Evolutionary conservation across 2,888 invertebrate genomes (phyloP), one percentile per base, ranked within the genome.

Genomic region (Diarsia rubi): DNA sequence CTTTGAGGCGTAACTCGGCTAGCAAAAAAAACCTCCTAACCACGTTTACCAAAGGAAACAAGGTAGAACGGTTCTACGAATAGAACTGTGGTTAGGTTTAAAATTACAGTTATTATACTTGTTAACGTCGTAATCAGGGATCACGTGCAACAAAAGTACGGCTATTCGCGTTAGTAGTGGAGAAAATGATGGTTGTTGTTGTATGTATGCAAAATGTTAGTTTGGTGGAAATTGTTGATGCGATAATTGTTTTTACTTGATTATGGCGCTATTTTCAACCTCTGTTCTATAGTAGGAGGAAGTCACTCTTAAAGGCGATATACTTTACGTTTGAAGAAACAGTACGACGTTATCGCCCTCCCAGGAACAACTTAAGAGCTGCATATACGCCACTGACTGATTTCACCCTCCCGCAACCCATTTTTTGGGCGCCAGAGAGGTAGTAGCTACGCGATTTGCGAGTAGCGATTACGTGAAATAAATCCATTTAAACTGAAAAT

Each of bases 101-200:
- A 92, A 94, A 94, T 94, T 92, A 92, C 93, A 76, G 93, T 93
- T 93, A 93, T 94, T 94, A 93, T 87, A 84, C 86, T 84, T 79
- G 86, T 88, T 91, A 91, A 90, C 89, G 79, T 76, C 85, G 88
- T 89, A 91, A 90, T 91, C 88, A 88, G 82, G 87, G 75, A 89
- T 92, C 89, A 88, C 85, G 89, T 86, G 88, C 81, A 83, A 76
- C 81, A 85, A 90, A 90, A 91, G 85, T 86, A 86, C 85, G 78
- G 83, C 79, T 87, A 83, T 89, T 87, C 84, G 81, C 85, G 84
- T 85, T 77, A 81, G 81, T 75, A 81, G 83, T 88, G 84, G 71
- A 82, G 66, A 84, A 88, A 86, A 86, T 69, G 45, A 82, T 75
- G 69, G 65, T 49, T 72, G 75, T 83, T 83, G 79, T 83, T 72